Base-by-base conservation (phyloP, 92 coral and sea anemone species). In the Heliopora coerulea region DNA sequence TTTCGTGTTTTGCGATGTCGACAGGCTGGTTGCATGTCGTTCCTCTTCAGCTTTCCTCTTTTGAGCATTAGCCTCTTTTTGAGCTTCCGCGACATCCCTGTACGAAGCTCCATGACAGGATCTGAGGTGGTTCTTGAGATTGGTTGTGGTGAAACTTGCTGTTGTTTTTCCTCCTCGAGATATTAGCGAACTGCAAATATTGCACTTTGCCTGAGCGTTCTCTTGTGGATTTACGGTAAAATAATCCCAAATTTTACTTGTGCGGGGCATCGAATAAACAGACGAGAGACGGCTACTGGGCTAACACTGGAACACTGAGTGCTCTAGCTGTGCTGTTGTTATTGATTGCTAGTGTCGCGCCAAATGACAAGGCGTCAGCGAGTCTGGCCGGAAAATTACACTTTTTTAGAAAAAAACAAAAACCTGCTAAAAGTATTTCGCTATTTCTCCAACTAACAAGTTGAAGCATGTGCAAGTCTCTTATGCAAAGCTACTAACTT, bases 121-220 rank as follows among this genome's bases (percentile, higher is more conserved):
- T n/a, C 27, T 52, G 8, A 52, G 59, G 59, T 52, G 23, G 59
- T n/a, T 52, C 27, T 52, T 52, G 59, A 52, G 59, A 52, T 52
- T 52, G 59, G 8, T 52, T 3, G 59, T 52, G n/a, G 5, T 52
- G 17, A 18, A 52, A 52, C 8, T 6, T 4, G 59, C 6, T 52
- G 59, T 23, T 52, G 59, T 52, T 17, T 52, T 52, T 52, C 27
- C 59, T 52, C 59, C 59, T 52, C 59, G 59, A 52, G 59, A 52
- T 52, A 52, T 52, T 5, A 52, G 59, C 27, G 23, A 52, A 52
- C 59, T 52, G 59, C 59, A 52, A 52, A 23, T 52, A 52, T 52
- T 5, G 17, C 59, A 52, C 27, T 52, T 52, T 52, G 59, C 59
- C 59, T n/a, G 59, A 52, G 59, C 17, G 23, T 52, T 23, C 5